Evolutionary conservation across 2,113 vertebrate species (phyloP), one percentile per base, ranked within the genome.

Genomic region (Hippolais icterina): DNA sequence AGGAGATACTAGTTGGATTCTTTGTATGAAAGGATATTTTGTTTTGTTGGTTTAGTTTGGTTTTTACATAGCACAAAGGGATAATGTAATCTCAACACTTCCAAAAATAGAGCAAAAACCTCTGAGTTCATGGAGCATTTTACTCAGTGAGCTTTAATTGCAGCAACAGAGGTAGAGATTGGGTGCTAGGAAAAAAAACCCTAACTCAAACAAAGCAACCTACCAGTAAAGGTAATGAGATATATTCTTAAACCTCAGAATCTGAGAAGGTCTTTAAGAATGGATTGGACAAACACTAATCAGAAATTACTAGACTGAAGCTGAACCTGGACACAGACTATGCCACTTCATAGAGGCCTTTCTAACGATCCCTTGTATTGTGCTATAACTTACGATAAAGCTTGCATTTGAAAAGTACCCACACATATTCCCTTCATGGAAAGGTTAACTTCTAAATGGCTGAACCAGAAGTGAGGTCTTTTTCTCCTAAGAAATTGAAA

Each of bases 401-500:
- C 28, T 72, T 85, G 17, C 7, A 53, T 90, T 72, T 83, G 31
- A 50, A 92, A 87, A 94, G 29, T 22, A 37, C 5, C 28, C 19
- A 17, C 21, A 54, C 4, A 18, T 21, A 57, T 5, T 65, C 35
- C 53, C 35, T 72, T 79, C 8, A 9, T 39, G 50, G 52, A 65
- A 83, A 92, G 19, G 29, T 42, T 89, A 92, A 37, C 42, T 85
- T 93, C 42, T 86, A 63, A 87, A 56, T 44, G 39, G 71, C 59
- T 91, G 71, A 93, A 86, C 35, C 68, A 86, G 59, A 75, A 87
- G 27, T 47, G 23, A 77, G 16, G 29, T 63, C 35, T 89, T 87
- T 93, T 95, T 94, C 69, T 87, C 47, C 37, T 24, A 68, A 90
- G 63, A 88, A 93, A 81, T 4, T 80, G 35, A 70, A 93, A 89